These are phyloP conservation scores for Erethizon dorsatum DNA, from an alignment of 2,797 vertebrate genomes.

Conservation along the genomic window DNA sequence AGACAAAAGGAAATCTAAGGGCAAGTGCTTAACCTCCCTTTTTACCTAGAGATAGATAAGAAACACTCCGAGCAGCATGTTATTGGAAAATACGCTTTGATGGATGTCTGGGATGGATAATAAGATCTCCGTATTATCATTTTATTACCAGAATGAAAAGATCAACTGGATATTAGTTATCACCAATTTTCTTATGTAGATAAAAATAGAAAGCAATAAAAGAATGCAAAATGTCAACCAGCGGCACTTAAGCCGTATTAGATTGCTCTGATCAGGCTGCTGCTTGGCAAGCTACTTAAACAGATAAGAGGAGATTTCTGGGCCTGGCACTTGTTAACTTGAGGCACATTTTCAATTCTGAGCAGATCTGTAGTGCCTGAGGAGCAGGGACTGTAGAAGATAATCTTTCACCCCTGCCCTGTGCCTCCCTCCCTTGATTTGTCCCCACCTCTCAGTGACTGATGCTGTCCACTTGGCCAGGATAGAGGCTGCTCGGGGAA, in stretches of 20 bases:
- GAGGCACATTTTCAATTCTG: neutral
- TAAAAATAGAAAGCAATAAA: conserved; percentile 81
- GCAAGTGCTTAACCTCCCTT: conserved; percentile 33
- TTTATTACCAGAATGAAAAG: conserved; percentile 80
- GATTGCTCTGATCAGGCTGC: conserved; percentile 68
- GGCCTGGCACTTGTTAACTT: neutral
- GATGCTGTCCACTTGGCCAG: neutral
- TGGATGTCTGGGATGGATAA: conserved; percentile 76
- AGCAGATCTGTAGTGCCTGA: neutral
- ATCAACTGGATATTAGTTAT: conserved; percentile 78
- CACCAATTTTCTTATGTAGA: conserved; percentile 52
- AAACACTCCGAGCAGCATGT: neutral
- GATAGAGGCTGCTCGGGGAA: neutral
- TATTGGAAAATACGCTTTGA: conserved; percentile 75
- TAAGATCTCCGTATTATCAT: conserved; percentile 76
- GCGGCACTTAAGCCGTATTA: conserved; percentile 71
- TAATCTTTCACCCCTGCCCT: neutral
- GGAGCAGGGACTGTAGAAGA: neutral
- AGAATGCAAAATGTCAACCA: conserved; percentile 67
- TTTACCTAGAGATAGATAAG: conserved; percentile 56
- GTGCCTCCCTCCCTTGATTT: neutral
- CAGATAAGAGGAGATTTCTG: conserved; percentile 34
- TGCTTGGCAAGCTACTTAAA: conserved; percentile 65
- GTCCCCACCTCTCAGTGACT: neutral
- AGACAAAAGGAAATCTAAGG: conserved; percentile 49